phyloP scores from a whole-genome alignment of 2,888 invertebrate genomes.

The Lordiphosa andalusiaca region DNA sequence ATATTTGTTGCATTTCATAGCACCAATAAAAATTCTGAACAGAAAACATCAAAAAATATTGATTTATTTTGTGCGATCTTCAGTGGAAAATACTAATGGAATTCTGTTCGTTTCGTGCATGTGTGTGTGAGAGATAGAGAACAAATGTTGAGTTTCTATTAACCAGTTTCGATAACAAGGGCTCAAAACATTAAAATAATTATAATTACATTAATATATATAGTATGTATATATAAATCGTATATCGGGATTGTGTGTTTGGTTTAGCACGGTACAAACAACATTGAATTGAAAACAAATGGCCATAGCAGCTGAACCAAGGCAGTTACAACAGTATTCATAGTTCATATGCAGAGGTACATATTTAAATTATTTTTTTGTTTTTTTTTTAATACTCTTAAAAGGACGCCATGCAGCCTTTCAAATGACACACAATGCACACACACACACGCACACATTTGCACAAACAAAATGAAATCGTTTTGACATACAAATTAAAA shows the following conservation, averaged over 20 bases:
- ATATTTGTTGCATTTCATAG: conserved; percentile 35
- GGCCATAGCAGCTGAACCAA: conserved; percentile 59
- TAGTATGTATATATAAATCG: conserved; percentile 26
- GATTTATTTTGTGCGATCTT: conserved; percentile 30
- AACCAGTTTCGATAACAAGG: conserved; percentile 8
- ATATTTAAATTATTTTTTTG: conserved; percentile 27
- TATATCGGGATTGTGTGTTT: conserved; percentile 36
- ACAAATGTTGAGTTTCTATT: conserved; percentile 9
- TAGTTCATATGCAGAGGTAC: conserved; percentile 44
- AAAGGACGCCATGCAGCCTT: conserved; percentile 58
- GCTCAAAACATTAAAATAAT: conserved; percentile 8
- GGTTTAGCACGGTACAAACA: conserved; percentile 35
- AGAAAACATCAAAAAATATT: conserved; percentile 11
- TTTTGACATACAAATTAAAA: conserved; percentile 68
- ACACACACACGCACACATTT: conserved; percentile 38
- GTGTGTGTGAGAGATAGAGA: conserved; percentile 21
- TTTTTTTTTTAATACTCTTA: conserved; percentile 59
- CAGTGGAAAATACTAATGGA: conserved; percentile 64
- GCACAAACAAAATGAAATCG: conserved; percentile 38
- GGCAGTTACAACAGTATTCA: conserved; percentile 68
- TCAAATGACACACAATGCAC: conserved; percentile 66
- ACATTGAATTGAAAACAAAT: conserved; percentile 54
- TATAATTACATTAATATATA: conserved; percentile 6
- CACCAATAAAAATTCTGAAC: conserved; percentile 44
- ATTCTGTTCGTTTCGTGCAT: conserved; percentile 49